phyloP scores from a whole-genome alignment of 2,888 invertebrate genomes.

The Leucophenga montana region DNA sequence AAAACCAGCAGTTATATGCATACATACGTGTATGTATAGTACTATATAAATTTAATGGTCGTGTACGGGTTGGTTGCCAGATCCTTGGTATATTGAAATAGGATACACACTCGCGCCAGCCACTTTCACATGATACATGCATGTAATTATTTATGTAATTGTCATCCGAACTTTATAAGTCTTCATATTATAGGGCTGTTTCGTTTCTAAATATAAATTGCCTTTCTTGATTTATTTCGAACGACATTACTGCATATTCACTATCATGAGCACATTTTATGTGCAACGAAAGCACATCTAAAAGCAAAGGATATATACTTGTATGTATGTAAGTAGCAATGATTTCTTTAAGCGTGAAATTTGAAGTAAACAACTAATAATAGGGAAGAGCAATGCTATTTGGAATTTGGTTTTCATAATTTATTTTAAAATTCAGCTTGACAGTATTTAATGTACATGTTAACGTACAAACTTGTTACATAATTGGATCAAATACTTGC shows the following conservation, averaged over 20 bases:
- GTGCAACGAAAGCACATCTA: not conserved
- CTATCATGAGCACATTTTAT: too few species aligned
- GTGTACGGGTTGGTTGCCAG: not conserved
- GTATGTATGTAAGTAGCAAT: not conserved
- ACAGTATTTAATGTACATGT: too few species aligned
- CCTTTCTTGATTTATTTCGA: constrained; percentile 57
- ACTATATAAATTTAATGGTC: too few species aligned
- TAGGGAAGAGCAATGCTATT: too few species aligned
- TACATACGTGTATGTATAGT: not conserved
- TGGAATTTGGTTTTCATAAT: too few species aligned
- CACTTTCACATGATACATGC: constrained; percentile 49
- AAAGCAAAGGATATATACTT: not conserved
- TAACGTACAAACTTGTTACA: too few species aligned
- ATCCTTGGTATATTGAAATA: constrained; percentile 12
- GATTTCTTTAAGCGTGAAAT: too few species aligned
- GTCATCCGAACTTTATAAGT: constrained; percentile 64
- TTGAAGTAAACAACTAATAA: too few species aligned
- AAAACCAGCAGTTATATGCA: not conserved
- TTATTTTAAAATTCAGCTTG: too few species aligned
- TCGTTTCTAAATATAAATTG: constrained; percentile 60
- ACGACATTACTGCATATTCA: not conserved
- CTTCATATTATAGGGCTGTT: constrained; percentile 59
- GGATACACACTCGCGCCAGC: not conserved
- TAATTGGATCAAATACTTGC: too few species aligned
- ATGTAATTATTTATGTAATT: constrained; percentile 66